Base-by-base conservation (phyloP, 2,888 invertebrate genomes). In the Monoplex corrugatus region DNA sequence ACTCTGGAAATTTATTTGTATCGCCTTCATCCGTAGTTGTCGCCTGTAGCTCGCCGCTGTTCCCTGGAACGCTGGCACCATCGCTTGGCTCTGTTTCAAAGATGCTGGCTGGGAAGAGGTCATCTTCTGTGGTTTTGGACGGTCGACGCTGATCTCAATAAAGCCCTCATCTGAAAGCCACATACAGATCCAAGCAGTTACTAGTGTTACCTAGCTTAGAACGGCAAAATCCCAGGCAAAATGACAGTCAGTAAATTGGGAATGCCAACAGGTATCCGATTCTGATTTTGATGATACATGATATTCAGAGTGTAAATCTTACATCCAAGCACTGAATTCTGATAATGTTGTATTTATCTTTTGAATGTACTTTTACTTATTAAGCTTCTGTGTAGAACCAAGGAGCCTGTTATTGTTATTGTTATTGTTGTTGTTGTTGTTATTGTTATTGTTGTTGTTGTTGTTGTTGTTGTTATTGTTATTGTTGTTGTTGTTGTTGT, bases 91-190 rank as follows among this genome's bases (percentile, higher is more conserved):
- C 45, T n/a, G 72, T 83, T 35, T 68, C 68, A 80, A 91, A 91
- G 57, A 91, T 88, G 82, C 87, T 90, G 38, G 91, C 90, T 28
- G 95, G 95, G 91, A 95, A 95, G 44, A 95, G 86, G 0, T 94
- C 93, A 92, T 95, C 95, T 72, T 93, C 92, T 38, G 63, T 85
- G 8, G 90, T 82, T 8, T 87, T 90, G 6, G 86, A 75, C 19
- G 93, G 84, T 95, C 93, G 57, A 95, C 80, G 35, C 91, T 92
- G 2, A 95, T 92, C 87, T 95, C 95, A 43, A 95, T 93, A 88
- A 95, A 94, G 35, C 91, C 92, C 88, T 93, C 94, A 91, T 93
- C 94, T 93, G 90, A 44, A 90, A 91, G 32, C 44, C 32, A 50
- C 8, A 19, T 50, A 50, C 50, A 50, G 50, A 50, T 13, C 50